Evolutionary conservation across 2,888 invertebrate genomes (phyloP).

Genomic region (Pteria penguin): DNA sequence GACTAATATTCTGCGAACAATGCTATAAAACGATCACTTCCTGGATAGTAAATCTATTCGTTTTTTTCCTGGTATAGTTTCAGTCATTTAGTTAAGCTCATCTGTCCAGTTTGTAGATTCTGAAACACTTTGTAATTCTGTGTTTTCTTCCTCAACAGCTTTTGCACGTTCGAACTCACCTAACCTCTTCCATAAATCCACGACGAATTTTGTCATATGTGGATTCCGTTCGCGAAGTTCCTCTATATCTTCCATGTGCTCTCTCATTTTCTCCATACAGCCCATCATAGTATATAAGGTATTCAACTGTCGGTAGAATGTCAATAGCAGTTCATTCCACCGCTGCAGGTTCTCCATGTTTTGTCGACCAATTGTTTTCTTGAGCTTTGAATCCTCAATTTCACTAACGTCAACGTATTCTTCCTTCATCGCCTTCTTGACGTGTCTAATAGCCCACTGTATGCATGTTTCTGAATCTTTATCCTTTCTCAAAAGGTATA

Average conservation of each 20-base stretch:
- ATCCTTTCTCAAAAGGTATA: background rate
- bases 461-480: slow-evolving; percentile 11
- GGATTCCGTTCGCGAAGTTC: background rate
- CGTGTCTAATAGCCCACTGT: background rate
- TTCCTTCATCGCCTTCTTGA: background rate
- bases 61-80: too few relatives aligned
- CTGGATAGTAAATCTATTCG: too few relatives aligned
- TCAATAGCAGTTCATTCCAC: background rate
- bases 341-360: background rate
- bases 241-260: slow-evolving; percentile 25
- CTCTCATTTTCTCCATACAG: background rate
- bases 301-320: background rate
- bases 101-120: too few relatives aligned
- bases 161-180: background rate
- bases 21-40: too few relatives aligned
- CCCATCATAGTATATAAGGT: background rate
- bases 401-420: background rate
- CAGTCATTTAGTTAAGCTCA: too few relatives aligned
- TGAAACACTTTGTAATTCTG: too few relatives aligned
- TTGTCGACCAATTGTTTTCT: background rate
- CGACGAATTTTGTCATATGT: background rate
- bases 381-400: background rate
- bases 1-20: too few relatives aligned
- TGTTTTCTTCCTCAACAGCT: too few relatives aligned
- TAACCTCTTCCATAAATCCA: background rate